Conservation (phyloP, 2,888 invertebrate genomes). For the Hedya salicella region DNA sequence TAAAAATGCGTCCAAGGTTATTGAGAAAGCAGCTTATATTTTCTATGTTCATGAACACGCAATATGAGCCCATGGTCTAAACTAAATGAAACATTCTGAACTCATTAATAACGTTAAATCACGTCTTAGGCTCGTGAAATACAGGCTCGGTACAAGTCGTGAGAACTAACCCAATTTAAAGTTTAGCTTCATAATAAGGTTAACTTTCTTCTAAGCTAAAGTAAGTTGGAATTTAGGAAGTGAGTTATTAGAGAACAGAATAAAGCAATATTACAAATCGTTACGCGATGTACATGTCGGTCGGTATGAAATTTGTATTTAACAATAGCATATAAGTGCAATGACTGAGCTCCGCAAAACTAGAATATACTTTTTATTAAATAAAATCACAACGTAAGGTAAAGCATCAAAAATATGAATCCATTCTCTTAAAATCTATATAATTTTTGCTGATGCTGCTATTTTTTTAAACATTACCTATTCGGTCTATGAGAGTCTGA, state of each 20-base stretch:
- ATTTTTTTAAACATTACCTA: no score
- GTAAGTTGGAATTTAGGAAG: conserved; percentile 23
- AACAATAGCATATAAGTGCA: background rate
- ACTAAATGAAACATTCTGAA: conserved; percentile 10
- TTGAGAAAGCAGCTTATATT: background rate
- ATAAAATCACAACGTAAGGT: no score
- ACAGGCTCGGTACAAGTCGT: conserved; percentile 22
- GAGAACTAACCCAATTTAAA: conserved; percentile 40
- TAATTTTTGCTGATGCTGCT: no score
- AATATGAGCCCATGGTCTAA: background rate
- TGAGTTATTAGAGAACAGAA: conserved; percentile 13
- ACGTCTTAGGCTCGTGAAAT: conserved; percentile 27
- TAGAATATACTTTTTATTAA: no score
- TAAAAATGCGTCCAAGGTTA: background rate
- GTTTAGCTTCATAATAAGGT: conserved; percentile 32
- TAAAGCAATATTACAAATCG: background rate
- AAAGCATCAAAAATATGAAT: no score
- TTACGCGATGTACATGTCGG: background rate
- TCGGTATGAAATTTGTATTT: background rate
- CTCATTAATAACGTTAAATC: conserved; percentile 32
- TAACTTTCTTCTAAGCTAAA: conserved; percentile 31
- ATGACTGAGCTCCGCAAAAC: no score
- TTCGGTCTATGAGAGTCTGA: no score
- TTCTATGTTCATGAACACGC: background rate
- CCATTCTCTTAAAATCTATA: no score